A percentile compares a stretch with the other conserved stretches of the same genome.
Evolutionary conservation across 2,113 vertebrate genomes (phyloP).

Genomic region (Boleophthalmus pectinirostris): DNA sequence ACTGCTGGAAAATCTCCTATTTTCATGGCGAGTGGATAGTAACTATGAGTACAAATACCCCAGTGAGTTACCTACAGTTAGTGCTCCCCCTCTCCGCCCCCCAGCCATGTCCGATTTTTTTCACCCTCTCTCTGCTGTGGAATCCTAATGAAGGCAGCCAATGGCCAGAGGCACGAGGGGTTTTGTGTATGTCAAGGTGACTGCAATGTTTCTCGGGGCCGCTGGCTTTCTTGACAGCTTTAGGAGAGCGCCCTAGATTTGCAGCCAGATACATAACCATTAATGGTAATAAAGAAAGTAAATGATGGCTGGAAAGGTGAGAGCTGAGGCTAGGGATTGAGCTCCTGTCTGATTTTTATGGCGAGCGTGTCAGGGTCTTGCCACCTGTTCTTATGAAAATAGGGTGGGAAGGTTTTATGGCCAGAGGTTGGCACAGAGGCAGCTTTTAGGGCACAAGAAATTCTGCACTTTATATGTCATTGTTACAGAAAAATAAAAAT

Average conservation of each 20-base stretch:
- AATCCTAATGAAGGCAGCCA: slow-evolving; percentile 71
- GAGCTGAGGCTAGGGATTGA: slow-evolving; percentile 58
- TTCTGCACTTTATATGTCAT: slow-evolving; percentile 14
- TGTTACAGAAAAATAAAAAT: slow-evolving; percentile 4
- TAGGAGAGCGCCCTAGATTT: slow-evolving; percentile 76
- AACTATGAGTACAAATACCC: slow-evolving; percentile 71
- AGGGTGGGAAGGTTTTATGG: slow-evolving; percentile 59
- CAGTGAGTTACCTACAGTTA: slow-evolving; percentile 61
- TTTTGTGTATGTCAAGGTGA: slow-evolving; percentile 78
- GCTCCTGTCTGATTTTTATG: slow-evolving; percentile 67
- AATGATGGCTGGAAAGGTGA: slow-evolving; percentile 77
- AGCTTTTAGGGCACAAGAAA: slow-evolving; percentile 24
- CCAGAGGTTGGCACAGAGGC: slow-evolving; percentile 41
- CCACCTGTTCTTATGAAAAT: slow-evolving; percentile 74
- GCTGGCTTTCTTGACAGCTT: slow-evolving; percentile 73
- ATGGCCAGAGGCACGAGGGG: slow-evolving; percentile 58
- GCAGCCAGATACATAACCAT: slow-evolving; percentile 74
- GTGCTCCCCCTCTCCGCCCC: slow-evolving; percentile 41
- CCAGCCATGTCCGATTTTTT: slow-evolving; percentile 40
- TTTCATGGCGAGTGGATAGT: slow-evolving; percentile 70
- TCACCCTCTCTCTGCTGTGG: slow-evolving; percentile 47
- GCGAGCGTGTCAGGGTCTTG: slow-evolving; percentile 55
- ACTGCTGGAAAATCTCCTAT: slow-evolving; percentile 57
- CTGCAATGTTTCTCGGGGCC: slow-evolving; percentile 68
- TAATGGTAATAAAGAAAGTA: slow-evolving; percentile 79